Evolutionary conservation across 2,113 vertebrate genomes (phyloP).

Genomic region (Siniperca chuatsi): DNA sequence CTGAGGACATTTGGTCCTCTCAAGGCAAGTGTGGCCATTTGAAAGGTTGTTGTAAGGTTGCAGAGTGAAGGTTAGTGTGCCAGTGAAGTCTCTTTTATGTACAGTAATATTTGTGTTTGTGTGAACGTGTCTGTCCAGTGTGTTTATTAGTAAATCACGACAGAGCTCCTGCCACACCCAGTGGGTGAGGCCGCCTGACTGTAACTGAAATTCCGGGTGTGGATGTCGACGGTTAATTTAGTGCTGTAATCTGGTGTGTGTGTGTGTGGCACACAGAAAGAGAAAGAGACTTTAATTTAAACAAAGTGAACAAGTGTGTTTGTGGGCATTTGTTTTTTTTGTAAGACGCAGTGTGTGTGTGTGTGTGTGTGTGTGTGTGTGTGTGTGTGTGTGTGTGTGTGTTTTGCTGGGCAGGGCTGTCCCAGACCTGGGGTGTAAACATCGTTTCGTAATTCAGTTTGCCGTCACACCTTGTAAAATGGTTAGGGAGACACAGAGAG

Average conservation of each 20-base stretch:
- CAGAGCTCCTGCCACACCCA: slow-evolving; percentile 64
- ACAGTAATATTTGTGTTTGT: not conserved
- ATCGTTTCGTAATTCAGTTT: slow-evolving; percentile 79
- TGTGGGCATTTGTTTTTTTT: slow-evolving; percentile 20
- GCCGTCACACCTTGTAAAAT: slow-evolving; percentile 76
- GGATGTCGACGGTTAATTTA: slow-evolving; percentile 50
- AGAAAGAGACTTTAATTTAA: slow-evolving; percentile 13
- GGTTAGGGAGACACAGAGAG: slow-evolving; percentile 6
- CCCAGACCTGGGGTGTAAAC: slow-evolving; percentile 79
- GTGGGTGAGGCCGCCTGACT: slow-evolving; percentile 57
- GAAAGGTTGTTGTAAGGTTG: not conserved
- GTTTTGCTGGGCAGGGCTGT: slow-evolving; percentile 80
- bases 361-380: slow-evolving; percentile 38
- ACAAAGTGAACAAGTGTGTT: slow-evolving; percentile 9
- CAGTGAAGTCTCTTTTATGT: not conserved
- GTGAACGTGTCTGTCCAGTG: slow-evolving; percentile 17
- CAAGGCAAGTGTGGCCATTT: not conserved
- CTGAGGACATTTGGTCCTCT: slow-evolving; percentile 11
- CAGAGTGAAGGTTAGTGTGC: not conserved
- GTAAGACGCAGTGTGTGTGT: slow-evolving; percentile 10
- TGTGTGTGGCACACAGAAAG: slow-evolving; percentile 25
- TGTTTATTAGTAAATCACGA: slow-evolving; percentile 53
- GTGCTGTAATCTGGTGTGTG: slow-evolving; percentile 50
- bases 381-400: slow-evolving; percentile 59
- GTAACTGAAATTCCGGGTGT: slow-evolving; percentile 70